Conservation (phyloP, 2,113 vertebrate species). For the Peucedramus taeniatus region DNA sequence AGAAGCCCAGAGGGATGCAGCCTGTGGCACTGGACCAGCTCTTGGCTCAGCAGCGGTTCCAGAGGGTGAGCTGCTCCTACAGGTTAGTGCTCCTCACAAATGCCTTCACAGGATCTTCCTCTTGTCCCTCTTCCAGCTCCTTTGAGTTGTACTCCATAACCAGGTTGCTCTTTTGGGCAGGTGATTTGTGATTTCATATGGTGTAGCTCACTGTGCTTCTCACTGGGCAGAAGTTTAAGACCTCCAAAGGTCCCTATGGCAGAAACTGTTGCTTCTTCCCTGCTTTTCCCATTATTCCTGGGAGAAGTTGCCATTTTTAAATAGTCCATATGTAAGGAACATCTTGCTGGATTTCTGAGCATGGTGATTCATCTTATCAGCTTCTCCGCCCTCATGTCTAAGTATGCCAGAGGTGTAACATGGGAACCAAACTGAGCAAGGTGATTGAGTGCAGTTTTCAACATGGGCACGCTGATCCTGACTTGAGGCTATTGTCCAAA, state of each 20-base stretch:
- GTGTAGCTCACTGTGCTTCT: not conserved
- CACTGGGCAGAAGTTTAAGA: not conserved
- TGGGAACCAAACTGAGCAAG: not conserved
- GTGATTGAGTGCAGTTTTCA: not conserved
- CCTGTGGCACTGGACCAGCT: not conserved
- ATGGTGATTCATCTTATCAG: not conserved
- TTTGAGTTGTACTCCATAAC: not conserved
- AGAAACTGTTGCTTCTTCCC: not conserved
- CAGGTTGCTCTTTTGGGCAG: not conserved
- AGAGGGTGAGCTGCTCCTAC: slow-evolving; percentile 76
- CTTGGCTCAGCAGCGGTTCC: not conserved
- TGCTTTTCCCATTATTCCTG: not conserved
- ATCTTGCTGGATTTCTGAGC: not conserved
- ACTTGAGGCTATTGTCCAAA: fast-evolving
- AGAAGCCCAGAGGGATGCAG: not conserved
- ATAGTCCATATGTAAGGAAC: not conserved
- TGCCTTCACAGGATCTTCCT: not conserved
- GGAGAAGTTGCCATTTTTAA: not conserved
- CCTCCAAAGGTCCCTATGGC: not conserved
- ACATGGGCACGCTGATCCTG: not conserved
- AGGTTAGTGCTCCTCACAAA: slow-evolving; percentile 61
- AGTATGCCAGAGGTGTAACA: not conserved
- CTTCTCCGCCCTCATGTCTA: not conserved
- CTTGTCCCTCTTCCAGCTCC: not conserved
- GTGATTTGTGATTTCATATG: not conserved